A percentile compares a stretch with the other conserved stretches of the same genome.
phyloP scores from a whole-genome alignment of 2,888 invertebrate species.

The Mythimna lalbum region DNA sequence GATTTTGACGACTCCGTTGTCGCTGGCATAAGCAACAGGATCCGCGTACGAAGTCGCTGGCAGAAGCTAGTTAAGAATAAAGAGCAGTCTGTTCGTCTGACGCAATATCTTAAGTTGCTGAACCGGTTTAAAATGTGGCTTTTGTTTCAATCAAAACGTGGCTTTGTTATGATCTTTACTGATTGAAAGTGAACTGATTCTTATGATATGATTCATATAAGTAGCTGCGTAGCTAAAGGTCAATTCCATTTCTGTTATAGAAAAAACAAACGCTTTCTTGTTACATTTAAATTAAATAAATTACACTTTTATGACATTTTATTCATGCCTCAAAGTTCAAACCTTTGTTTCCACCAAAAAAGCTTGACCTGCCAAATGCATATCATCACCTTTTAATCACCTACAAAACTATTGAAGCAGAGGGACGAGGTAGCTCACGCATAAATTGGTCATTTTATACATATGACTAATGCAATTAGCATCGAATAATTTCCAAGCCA shows the following conservation, averaged over 20 bases:
- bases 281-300: conserved; percentile 15
- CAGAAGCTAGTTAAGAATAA: not conserved
- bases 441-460: conserved; percentile 21
- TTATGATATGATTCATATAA: not conserved
- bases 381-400: conserved; percentile 13
- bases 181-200: not conserved
- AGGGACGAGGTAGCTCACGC: conserved; percentile 37
- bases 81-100: conserved; percentile 14
- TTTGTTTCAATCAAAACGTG: too few relatives aligned
- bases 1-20: too few relatives aligned
- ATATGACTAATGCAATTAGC: conserved; percentile 30
- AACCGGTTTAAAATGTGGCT: conserved; percentile 15
- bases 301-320: conserved; percentile 5
- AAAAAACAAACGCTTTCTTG: not conserved
- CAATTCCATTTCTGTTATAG: not conserved
- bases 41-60: too few relatives aligned
- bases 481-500: not conserved
- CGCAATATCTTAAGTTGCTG: conserved; percentile 19
- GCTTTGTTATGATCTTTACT: not conserved
- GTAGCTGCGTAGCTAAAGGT: not conserved
- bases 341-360: conserved; percentile 48
- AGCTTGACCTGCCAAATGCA: conserved; percentile 34
- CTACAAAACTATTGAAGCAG: not conserved
- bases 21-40: too few relatives aligned
- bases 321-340: conserved; percentile 15